phyloP scores from a whole-genome alignment of 1,140 invertebrate species.

The Euschistus heros region DNA sequence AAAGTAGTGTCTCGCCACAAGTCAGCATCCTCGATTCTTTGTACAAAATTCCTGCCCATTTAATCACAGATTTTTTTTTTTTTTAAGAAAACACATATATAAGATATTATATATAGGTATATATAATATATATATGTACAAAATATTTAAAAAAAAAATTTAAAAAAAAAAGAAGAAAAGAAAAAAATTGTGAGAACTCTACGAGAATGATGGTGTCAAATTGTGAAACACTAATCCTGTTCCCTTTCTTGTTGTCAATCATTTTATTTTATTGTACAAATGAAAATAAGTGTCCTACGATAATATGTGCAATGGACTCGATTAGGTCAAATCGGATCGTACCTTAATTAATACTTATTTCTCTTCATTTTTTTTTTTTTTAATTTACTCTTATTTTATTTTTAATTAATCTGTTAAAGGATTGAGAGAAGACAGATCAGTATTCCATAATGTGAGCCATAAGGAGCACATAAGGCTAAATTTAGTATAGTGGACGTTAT shows the following conservation, averaged over 20 bases:
- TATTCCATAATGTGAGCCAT: conserved; percentile 17
- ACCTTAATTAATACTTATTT: not conserved
- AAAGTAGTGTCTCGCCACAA: not conserved
- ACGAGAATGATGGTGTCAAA: conserved; percentile 4
- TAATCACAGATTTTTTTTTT: conserved; percentile 5
- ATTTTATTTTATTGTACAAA: conserved; percentile 14
- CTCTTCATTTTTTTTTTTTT: conserved; percentile 15
- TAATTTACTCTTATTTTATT: conserved; percentile 20
- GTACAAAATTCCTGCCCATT: conserved; percentile 1
- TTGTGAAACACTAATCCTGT: not conserved
- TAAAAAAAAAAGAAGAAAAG: not conserved
- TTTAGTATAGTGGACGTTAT: conserved; percentile 25
- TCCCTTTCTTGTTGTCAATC: not conserved
- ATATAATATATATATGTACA: not conserved
- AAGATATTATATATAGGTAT: not conserved
- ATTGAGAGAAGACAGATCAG: conserved; percentile 21
- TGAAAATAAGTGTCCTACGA: conserved; percentile 15
- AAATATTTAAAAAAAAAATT: not conserved
- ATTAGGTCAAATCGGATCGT: not conserved
- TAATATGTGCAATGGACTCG: conserved; percentile 22
- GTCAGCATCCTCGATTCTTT: not conserved
- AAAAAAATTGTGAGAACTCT: not conserved
- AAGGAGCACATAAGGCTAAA: conserved; percentile 29
- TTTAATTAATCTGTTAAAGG: conserved; percentile 19
- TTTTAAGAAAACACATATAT: not conserved